Evolutionary conservation across 2,113 vertebrate species (phyloP), one percentile per base, ranked within the genome.

Genomic region (Protobothrops mucrosquamatus): DNA sequence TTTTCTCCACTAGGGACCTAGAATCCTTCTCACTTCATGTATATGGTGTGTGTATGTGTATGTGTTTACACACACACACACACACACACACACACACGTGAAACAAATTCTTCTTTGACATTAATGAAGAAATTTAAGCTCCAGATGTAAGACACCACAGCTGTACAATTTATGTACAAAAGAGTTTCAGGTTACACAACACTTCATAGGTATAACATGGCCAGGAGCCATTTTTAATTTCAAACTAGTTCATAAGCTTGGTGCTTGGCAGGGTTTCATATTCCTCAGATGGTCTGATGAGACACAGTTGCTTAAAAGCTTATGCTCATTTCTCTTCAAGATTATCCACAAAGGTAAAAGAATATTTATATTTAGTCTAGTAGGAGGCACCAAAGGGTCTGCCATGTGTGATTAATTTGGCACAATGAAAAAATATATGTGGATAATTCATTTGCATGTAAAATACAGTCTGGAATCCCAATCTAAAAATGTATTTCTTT

Each of bases 191-290:
- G 55, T 91, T 91, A 59, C 54, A 91, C n/a, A 85, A 43, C 87
- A 90, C 87, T 81, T 91, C 46, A 29, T 89, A 91, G 86, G 61
- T 91, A 91, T 69, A 91, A 86, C 43, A 59, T 89, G 90, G 90
- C 90, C 91, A 89, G 57, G 52, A 90, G 86, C 56, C 94, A 55
- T 90, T 91, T 95, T 93, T 93, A 92, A 93, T 95, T 95, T 94
- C 93, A 95, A 96, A 95, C 88, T 89, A 94, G 89, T 92, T 95
- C 93, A 93, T 55, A 24, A 93, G 54, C 59, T 64, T 92, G 90
- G 18, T 91, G 94, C 89, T 96, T 94, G 90, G 91, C 94, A 94
- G 9, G 6, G 4, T 89, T 94, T 39, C 93, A 95, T 85, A 55
- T 57, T 88, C 88, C 85, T 93, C 95, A 93, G 86, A 59, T 95